Evolutionary conservation across 2,797 vertebrate species (phyloP), one percentile per base, ranked within the genome.

Genomic region (Eupleurogrammus muticus): DNA sequence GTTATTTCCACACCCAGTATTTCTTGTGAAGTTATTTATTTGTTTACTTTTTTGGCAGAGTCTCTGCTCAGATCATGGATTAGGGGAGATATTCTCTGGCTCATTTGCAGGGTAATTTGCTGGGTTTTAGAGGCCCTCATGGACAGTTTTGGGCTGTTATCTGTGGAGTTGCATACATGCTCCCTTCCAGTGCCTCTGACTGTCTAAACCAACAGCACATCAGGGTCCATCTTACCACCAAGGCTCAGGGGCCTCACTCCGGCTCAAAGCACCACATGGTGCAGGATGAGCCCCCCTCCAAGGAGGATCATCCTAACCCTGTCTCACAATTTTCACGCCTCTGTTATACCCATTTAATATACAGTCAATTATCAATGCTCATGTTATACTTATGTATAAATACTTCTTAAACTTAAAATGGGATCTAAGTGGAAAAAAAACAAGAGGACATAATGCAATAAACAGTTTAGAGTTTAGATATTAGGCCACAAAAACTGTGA

Each of bases 21-120:
- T 87, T 85, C 87, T 87, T 87, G 72, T 84, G 81, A 91, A 91
- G 81, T 91, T 93, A 87, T 94, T 92, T 92, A 88, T 93, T 93
- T 92, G 85, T 92, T 90, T 79, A 88, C 84, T 86, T 91, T 91
- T 91, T 83, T 89, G 90, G 86, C 87, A 81, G 77, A 70, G 84
- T 82, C 77, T 74, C 71, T 35, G 66, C 90, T 93, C 91, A 90
- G 92, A 93, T 92, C 85, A 79, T 75, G 92, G 93, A 94, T 94
- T 94, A 94, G 89, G 71, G 42, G 82, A 92, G 88, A 92, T 92
- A 90, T 90, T 91, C 88, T 89, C 86, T 82, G 90, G 89, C 93
- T 94, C 89, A 93, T 93, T 94, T 93, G 92, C 88, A 75, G 86
- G 83, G 91, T 94, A 92, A 94, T 94, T 94, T 94, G 88, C 85